Base-by-base conservation (phyloP, 1,140 invertebrate genomes). In the Gonatopus flavifemur region DNA sequence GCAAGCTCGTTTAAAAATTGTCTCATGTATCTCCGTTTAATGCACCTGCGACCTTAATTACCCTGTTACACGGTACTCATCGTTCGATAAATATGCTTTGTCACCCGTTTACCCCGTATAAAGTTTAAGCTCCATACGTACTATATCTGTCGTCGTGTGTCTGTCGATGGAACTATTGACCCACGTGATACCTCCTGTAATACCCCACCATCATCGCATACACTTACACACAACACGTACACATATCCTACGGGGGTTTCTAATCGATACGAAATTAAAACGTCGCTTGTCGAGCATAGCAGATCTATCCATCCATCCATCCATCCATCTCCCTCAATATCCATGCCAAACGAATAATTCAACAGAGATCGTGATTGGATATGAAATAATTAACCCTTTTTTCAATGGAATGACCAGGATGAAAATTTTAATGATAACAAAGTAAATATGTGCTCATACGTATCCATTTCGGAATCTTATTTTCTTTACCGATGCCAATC, bases 191-290 rank as follows among this genome's bases (percentile, higher is more conserved):
- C 41, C 19, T 38, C 47, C 38, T 55, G 49, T 55, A 55, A 52
- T 52, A 39, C 44, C 24, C 38, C 18, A 16, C 39, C n/a, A n/a
- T n/a, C n/a, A n/a, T n/a, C n/a, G n/a, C n/a, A n/a, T n/a, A n/a
- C n/a, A n/a, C n/a, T n/a, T n/a, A n/a, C n/a, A n/a, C n/a, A n/a
- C n/a, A n/a, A n/a, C n/a, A n/a, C n/a, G n/a, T n/a, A n/a, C n/a
- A n/a, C n/a, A n/a, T n/a, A n/a, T n/a, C n/a, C n/a, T n/a, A n/a
- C n/a, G n/a, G 33, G 39, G 37, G 49, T 50, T 52, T 52, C 52
- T 49, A 52, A 55, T 55, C 52, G 52, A 55, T 55, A 55, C 36
- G 39, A 55, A 55, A 55, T 55, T 55, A 55, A 55, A 55, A 55
- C 41, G 49, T 35, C 46, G 46, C 48, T 53, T 31, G 39, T 52